Base-by-base conservation (phyloP, 2,888 invertebrate species). In the Diabrotica balteata region DNA sequence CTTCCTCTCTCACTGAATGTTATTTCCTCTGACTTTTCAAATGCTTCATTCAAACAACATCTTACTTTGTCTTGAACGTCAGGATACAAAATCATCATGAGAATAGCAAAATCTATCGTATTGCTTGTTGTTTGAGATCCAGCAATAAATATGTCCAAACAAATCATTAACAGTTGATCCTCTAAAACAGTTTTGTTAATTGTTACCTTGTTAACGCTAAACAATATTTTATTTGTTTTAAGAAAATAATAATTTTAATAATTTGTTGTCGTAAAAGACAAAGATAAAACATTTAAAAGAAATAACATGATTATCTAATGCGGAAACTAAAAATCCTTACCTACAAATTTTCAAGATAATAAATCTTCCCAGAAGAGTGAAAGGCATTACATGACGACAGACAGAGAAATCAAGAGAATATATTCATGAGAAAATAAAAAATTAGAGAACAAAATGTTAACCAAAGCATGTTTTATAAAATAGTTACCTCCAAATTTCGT, bases 61-160 rank as follows among this genome's bases (percentile, higher is more conserved):
- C 87, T 88, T 0, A 89, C 82, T 73, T 86, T 86, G 2, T 81
- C 77, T 79, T 91, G 91, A 3, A 90, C 80, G 8, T 90, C 87
- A 54, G 87, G 87, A 68, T 88, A 83, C 43, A 87, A 76, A 11
- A 88, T 83, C 85, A 91, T 87, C 73, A 87, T 85, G 75, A 91
- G 83, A 59, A 91, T 83, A 0, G 87, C 85, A 77, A 90, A 87
- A 73, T 89, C 89, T 17, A 91, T 80, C 0, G 90, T 89, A 49
- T 85, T 86, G 67, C 89, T 87, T 0, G 90, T 91, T 0, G 90
- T 90, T 72, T 87, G 86, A 0, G 88, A 86, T 4, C 91, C 91
- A 8, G 89, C 91, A 75, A 91, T 87, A 74, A 91, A 90, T 57
- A 91, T 84, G 79, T 92, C 92, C 66, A 90, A 77, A 73, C 90